Base-by-base conservation (phyloP, 2,888 invertebrate species). In the Machimus atricapillus region DNA sequence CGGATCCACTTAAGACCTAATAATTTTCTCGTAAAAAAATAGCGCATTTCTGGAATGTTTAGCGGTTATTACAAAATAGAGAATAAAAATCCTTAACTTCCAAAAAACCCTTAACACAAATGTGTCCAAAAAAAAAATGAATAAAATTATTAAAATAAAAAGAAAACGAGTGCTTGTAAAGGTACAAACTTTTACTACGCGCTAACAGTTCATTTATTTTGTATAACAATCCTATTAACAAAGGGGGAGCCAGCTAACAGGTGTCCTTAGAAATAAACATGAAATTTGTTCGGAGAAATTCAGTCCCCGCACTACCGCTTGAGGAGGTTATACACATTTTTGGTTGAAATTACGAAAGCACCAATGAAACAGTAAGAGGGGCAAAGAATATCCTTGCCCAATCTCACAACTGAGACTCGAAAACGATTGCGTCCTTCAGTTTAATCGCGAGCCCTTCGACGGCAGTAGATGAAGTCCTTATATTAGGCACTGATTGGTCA, bases 131-230 rank as follows among this genome's bases (percentile, higher is more conserved):
- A 66, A 23, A 66, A 66, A 66, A 12, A 56, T 19, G 19, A n/a
- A 56, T 56, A 56, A 9, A 66, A 19, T 34, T 31, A 31, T 16
- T 78, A n/a, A 16, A 40, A 78, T 37, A 78, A 40, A 40, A 46
- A 77, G 23, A 12, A 76, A 86, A 76, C 23, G 16, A 27, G 9
- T 79, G 23, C 79, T 58, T 79, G 86, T 86, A 87, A 86, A 87
- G 86, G 87, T 87, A 87, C 87, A 87, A 87, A 87, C 87, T 87
- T 87, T 87, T 86, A 83, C 86, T 86, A 83, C 86, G 23, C 66
- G 66, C 86, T 87, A 87, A 87, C 87, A 85, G 82, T 87, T 83
- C 86, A 87, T 87, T 40, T 85, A 66, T 27, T 66, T 66, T 66
- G 27, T 27, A 66, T 66, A 66, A 66, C 66, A 66, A 66, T 66